phyloP scores from a whole-genome alignment of 1,140 invertebrate genomes.

The Drosophila grimshawi region DNA sequence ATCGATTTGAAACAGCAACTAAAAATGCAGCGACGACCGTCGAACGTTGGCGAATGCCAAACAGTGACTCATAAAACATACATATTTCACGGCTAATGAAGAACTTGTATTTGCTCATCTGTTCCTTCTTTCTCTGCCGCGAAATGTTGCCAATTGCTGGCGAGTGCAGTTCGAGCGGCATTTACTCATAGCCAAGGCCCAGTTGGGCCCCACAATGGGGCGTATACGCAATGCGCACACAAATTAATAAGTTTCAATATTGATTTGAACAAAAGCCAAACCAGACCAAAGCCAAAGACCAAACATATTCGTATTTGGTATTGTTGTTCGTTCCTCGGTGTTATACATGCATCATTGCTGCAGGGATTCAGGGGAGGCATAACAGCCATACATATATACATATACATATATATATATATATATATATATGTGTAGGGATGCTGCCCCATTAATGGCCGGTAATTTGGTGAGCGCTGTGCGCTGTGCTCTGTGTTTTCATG shows the following conservation, averaged over 20 bases:
- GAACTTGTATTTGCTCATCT: background rate
- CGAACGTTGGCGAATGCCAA: slow-evolving; percentile 6
- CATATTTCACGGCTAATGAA: slow-evolving; percentile 59
- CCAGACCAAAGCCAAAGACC: background rate
- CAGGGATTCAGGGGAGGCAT: background rate
- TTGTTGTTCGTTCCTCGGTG: too few species aligned
- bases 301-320: background rate
- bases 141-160: background rate
- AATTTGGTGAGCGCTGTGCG: slow-evolving; percentile 62
- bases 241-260: slow-evolving; percentile 40
- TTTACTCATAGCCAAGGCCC: slow-evolving; percentile 19
- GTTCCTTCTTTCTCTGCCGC: background rate
- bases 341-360: background rate
- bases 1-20: slow-evolving; percentile 77
- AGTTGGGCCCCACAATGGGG: background rate
- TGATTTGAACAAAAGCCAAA: slow-evolving; percentile 31
- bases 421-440: background rate
- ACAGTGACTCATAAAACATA: slow-evolving; percentile 57
- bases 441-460: slow-evolving; percentile 68
- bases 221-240: slow-evolving; percentile 22
- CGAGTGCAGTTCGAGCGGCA: background rate
- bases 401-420: too few species aligned
- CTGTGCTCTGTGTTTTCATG: slow-evolving; percentile 64
- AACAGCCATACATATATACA: background rate
- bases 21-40: slow-evolving; percentile 33